These are phyloP conservation scores for Mungos mungo DNA, from an alignment of 2,113 vertebrate species.

Conservation along the genomic window DNA sequence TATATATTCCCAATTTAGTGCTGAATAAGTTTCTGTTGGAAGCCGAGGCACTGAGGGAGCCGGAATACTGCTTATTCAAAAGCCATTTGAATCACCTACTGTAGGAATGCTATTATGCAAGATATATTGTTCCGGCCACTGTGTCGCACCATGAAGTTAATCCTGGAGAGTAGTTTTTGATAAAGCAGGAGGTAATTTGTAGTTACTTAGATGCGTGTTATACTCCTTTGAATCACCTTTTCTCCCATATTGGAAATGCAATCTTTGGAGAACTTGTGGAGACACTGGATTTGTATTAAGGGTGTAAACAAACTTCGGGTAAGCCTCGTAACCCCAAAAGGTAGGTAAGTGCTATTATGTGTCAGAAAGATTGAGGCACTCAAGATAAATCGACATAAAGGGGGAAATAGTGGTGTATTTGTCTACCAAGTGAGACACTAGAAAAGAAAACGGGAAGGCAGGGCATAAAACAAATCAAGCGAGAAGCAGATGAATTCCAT, in stretches of 20 bases:
- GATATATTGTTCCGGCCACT: background rate
- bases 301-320: background rate
- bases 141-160: background rate
- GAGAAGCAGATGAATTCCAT: background rate
- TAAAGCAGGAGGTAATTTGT: constrained; percentile 50
- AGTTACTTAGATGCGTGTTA: background rate
- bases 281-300: background rate
- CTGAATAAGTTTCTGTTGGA: constrained; percentile 36
- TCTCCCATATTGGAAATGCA: background rate
- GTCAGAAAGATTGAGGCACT: background rate
- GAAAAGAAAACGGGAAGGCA: background rate
- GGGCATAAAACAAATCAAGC: background rate
- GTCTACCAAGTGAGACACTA: background rate
- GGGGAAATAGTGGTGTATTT: background rate
- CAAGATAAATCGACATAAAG: background rate
- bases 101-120: constrained; percentile 34
- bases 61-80: constrained; percentile 28
- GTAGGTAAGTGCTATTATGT: background rate
- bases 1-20: constrained; percentile 56
- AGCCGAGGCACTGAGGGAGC: background rate
- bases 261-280: background rate
- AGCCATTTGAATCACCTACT: background rate
- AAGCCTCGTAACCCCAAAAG: background rate
- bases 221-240: background rate
- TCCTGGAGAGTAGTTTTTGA: background rate